Evolutionary conservation across 1,140 invertebrate species (phyloP).

Genomic region (Trichoplusia ni): DNA sequence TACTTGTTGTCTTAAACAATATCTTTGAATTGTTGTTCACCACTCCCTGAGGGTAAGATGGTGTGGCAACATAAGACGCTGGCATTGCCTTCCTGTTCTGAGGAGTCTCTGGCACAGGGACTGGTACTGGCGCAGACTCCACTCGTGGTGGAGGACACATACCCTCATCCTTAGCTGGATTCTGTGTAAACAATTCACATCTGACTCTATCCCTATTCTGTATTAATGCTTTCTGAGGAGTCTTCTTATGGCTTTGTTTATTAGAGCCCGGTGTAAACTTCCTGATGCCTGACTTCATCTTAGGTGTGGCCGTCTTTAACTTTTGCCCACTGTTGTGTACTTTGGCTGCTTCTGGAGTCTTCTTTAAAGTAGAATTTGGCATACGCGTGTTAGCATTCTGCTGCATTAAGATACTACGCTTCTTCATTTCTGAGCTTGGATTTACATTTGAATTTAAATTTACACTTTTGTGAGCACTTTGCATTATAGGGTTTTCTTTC

Average conservation of each 20-base stretch:
- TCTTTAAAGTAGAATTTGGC: constrained; percentile 45
- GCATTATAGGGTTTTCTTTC: constrained; percentile 45
- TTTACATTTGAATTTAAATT: constrained; percentile 31
- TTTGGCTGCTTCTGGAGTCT: constrained; percentile 57
- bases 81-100: constrained; percentile 61
- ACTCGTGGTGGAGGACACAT: constrained; percentile 3
- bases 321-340: constrained; percentile 49
- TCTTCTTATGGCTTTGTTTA: constrained; percentile 60
- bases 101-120: constrained; percentile 60
- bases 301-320: constrained; percentile 60
- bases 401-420: constrained; percentile 46
- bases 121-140: background rate
- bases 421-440: constrained; percentile 51
- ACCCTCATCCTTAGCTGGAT: constrained; percentile 38
- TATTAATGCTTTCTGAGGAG: constrained; percentile 43
- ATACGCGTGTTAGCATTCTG: constrained; percentile 39
- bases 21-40: constrained; percentile 60
- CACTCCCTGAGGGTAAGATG: constrained; percentile 67
- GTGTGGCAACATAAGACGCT: constrained; percentile 58
- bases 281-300: constrained; percentile 69
- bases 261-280: constrained; percentile 66
- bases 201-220: constrained; percentile 67
- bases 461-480: constrained; percentile 41
- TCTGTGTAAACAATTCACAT: constrained; percentile 66
- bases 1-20: constrained; percentile 69